phyloP scores from a whole-genome alignment of 2,888 invertebrate species.

The Caradrina clavipalpis region DNA sequence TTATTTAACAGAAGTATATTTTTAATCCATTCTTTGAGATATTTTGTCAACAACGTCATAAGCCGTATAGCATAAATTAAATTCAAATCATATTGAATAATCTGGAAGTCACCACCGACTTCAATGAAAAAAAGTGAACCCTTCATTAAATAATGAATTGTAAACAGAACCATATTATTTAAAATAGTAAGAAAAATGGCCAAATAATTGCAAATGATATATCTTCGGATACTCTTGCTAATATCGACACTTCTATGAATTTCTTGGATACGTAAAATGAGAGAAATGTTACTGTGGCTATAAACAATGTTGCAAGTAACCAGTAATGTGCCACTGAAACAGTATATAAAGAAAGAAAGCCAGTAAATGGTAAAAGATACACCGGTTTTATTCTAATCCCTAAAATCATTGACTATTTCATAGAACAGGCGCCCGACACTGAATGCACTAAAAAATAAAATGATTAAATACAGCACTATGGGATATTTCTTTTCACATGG shows the following conservation, averaged over 20 bases:
- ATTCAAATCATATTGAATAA: constrained; percentile 6
- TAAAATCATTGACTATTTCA: too few relatives aligned
- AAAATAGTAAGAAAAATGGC: background rate
- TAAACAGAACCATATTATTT: background rate
- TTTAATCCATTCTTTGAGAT: constrained; percentile 6
- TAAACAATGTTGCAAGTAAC: background rate
- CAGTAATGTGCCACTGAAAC: background rate
- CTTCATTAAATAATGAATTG: background rate
- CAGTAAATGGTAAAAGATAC: fast-evolving
- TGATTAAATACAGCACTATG: background rate
- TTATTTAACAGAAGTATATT: background rate
- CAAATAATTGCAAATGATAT: constrained; percentile 12
- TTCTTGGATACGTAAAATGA: constrained; percentile 12
- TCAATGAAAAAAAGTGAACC: background rate
- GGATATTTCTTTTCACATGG: constrained; percentile 13
- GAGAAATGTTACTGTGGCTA: constrained; percentile 3
- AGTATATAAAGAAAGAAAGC: fast-evolving
- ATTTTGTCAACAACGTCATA: background rate
- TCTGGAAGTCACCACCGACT: fast-evolving
- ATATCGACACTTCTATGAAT: background rate
- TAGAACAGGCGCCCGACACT: too few relatives aligned
- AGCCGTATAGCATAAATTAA: constrained; percentile 15
- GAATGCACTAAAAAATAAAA: background rate
- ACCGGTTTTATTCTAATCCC: too few relatives aligned
- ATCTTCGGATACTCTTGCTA: background rate